Percentiles rank a stretch among this genome's conserved stretches.
Conservation (phyloP, 2,113 vertebrate genomes). For the Lophius piscatorius region DNA sequence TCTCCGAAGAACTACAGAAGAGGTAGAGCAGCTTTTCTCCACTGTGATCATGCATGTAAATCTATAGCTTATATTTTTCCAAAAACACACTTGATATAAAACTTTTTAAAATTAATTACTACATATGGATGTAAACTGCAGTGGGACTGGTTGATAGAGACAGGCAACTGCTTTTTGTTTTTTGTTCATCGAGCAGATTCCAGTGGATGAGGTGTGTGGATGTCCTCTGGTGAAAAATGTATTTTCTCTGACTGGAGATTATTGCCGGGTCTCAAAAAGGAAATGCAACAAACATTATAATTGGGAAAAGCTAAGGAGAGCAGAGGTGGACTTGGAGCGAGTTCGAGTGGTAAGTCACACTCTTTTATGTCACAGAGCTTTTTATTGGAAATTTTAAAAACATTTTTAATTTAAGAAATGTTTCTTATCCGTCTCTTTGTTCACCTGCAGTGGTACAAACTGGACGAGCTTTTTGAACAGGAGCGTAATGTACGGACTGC, state of each 20-base stretch:
- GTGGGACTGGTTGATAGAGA: background rate
- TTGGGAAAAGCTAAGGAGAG: constrained; percentile 93
- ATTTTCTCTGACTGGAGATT: constrained; percentile 90
- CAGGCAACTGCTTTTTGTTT: background rate
- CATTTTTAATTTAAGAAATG: background rate
- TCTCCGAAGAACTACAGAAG: too few relatives aligned
- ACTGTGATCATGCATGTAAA: too few relatives aligned
- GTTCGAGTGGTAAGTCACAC: constrained; percentile 85
- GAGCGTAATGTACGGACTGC: constrained; percentile 92
- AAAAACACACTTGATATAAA: too few relatives aligned
- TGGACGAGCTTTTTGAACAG: constrained; percentile 94
- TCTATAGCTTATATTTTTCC: too few relatives aligned
- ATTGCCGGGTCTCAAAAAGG: constrained; percentile 89
- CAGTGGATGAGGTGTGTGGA: constrained; percentile 90
- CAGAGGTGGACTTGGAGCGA: constrained; percentile 91
- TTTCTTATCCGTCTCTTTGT: background rate
- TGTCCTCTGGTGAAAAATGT: constrained; percentile 91
- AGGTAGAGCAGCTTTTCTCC: too few relatives aligned
- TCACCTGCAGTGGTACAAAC: constrained; percentile 88
- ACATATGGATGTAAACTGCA: too few relatives aligned
- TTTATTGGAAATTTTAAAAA: background rate
- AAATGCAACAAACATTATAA: constrained; percentile 94
- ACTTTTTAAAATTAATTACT: too few relatives aligned
- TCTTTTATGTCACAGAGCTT: too few relatives aligned
- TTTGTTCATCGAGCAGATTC: constrained; percentile 71